Percentiles rank a stretch among this genome's conserved stretches.
These are phyloP conservation scores for Uloborus plumipes DNA, from an alignment of 2,888 invertebrate genomes.

Conservation along the genomic window DNA sequence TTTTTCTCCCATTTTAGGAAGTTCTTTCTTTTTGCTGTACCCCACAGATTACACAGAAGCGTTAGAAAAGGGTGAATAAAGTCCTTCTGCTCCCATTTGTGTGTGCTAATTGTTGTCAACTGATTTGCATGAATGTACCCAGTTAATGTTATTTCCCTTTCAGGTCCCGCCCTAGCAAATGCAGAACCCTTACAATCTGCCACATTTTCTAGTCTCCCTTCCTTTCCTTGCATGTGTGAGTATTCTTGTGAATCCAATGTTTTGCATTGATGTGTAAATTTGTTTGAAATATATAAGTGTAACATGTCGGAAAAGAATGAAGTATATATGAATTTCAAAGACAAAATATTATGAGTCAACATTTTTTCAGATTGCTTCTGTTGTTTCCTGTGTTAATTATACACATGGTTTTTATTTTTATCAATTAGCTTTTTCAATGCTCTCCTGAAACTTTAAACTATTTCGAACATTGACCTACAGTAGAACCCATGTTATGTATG, in stretches of 20 bases:
- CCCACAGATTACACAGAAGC: conserved; percentile 52
- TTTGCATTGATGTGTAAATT: too few species aligned
- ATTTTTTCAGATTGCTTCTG: too few species aligned
- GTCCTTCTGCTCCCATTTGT: not conserved
- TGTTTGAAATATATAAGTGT: too few species aligned
- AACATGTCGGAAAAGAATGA: too few species aligned
- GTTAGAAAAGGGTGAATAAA: conserved; percentile 52
- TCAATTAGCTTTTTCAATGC: too few species aligned
- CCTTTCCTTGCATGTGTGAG: conserved; percentile 95
- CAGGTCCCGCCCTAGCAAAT: conserved; percentile 90
- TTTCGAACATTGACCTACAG: too few species aligned
- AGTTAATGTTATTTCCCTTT: conserved; percentile 72
- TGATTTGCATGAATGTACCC: not conserved
- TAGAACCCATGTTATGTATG: too few species aligned
- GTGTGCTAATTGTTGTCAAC: conserved; percentile 74
- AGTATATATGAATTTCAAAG: too few species aligned
- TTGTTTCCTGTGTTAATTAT: too few species aligned
- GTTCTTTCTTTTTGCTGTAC: conserved; percentile 45
- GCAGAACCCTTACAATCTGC: conserved; percentile 74
- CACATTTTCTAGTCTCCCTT: conserved; percentile 78
- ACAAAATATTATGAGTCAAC: too few species aligned
- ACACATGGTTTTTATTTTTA: too few species aligned
- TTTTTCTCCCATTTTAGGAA: conserved; percentile 24
- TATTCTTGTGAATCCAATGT: conserved; percentile 68
- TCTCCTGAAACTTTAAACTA: too few species aligned